Conservation (phyloP, 2,113 vertebrate species). For the Morone saxatilis region DNA sequence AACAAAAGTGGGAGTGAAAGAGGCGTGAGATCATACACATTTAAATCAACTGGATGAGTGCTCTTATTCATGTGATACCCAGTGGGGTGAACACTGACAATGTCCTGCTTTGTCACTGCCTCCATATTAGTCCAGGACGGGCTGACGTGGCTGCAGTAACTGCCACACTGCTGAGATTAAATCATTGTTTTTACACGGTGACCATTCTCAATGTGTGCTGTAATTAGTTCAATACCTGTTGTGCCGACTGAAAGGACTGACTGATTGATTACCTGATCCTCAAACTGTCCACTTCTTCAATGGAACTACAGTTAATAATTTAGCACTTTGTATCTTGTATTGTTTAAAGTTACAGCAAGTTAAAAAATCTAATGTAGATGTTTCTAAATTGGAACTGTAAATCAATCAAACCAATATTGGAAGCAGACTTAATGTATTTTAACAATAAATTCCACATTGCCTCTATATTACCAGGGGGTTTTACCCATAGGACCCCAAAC, state of each 20-base stretch:
- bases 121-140: slow-evolving; percentile 28
- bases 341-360: no score
- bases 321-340: no score
- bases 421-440: no score
- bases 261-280: background rate
- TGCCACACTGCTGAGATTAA: slow-evolving; percentile 54
- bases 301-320: no score
- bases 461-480: no score
- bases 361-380: no score
- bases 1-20: slow-evolving; percentile 81
- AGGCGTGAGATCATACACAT: slow-evolving; percentile 83
- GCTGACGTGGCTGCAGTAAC: slow-evolving; percentile 49
- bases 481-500: no score
- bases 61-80: slow-evolving; percentile 77
- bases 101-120: slow-evolving; percentile 60
- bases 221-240: slow-evolving; percentile 57
- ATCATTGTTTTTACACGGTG: slow-evolving; percentile 56
- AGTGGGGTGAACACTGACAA: slow-evolving; percentile 58
- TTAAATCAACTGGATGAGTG: slow-evolving; percentile 82
- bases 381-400: no score
- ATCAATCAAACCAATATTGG: no score
- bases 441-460: no score
- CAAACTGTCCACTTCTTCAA: no score
- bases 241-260: slow-evolving; percentile 23
- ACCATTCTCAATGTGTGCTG: slow-evolving; percentile 4